phyloP scores from a whole-genome alignment of 2,113 vertebrate genomes.

The Papio anubis region DNA sequence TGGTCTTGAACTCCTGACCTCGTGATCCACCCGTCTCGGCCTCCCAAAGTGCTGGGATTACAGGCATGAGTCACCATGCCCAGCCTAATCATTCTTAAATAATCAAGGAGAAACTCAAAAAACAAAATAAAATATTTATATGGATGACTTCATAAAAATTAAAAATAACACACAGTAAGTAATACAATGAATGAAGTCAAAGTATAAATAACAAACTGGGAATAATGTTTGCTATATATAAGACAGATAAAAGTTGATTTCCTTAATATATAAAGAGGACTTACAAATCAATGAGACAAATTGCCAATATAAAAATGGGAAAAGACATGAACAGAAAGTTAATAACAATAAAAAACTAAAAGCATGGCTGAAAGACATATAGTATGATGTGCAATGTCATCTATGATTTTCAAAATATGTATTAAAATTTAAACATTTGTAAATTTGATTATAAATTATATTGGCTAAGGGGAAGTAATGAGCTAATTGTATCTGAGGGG shows the following conservation, averaged over 20 bases:
- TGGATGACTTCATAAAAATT: not conserved
- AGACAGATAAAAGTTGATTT: not conserved
- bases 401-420: conserved; percentile 29
- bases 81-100: not conserved
- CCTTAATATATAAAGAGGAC: not conserved
- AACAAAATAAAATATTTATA: not conserved
- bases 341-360: conserved; percentile 6
- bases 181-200: conserved; percentile 1
- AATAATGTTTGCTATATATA: conserved; percentile 11
- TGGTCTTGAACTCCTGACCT: no score
- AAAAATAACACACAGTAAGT: conserved; percentile 11
- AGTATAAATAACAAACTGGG: not conserved
- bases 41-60: no score
- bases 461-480: not conserved
- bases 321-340: not conserved
- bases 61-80: no score
- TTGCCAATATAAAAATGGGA: not conserved
- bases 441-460: conserved; percentile 39
- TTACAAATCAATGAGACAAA: not conserved
- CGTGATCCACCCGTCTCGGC: no score
- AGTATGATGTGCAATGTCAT: not conserved
- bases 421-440: not conserved
- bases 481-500: not conserved
- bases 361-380: not conserved
- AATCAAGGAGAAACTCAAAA: conserved; percentile 12